Conservation (phyloP, 2,113 vertebrate species). For the Hiodon alosoides region DNA sequence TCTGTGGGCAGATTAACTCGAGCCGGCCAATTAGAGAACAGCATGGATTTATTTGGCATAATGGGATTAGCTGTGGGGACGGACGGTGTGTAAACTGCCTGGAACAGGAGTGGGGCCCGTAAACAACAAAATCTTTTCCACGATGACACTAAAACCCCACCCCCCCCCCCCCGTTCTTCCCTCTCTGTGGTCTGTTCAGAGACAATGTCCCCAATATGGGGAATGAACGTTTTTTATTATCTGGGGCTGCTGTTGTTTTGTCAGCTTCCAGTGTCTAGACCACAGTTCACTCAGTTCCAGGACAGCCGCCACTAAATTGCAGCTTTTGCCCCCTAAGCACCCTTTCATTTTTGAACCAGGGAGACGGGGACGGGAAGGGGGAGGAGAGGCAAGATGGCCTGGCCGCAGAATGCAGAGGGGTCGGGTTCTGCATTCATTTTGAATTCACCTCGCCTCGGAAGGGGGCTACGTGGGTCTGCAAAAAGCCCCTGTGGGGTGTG, state of each 20-base stretch:
- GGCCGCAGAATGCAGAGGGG: constrained; percentile 28
- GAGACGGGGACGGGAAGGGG: constrained; percentile 35
- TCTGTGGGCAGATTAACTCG: constrained; percentile 24
- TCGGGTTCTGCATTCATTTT: too few species aligned
- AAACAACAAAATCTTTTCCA: constrained; percentile 23
- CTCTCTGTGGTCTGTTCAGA: constrained; percentile 21
- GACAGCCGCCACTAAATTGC: constrained; percentile 47
- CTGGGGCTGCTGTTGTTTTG: constrained; percentile 51
- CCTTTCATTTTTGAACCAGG: constrained; percentile 47
- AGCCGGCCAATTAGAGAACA: constrained; percentile 30
- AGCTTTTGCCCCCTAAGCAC: constrained; percentile 49
- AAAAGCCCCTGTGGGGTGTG: background rate
- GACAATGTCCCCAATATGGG: constrained; percentile 27
- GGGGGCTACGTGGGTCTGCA: background rate
- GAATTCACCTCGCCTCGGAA: too few species aligned
- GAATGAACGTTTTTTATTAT: constrained; percentile 37
- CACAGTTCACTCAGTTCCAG: constrained; percentile 44
- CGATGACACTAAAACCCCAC: constrained; percentile 17
- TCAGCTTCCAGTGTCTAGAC: constrained; percentile 56
- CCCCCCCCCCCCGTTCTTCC: background rate
- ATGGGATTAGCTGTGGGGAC: constrained; percentile 16
- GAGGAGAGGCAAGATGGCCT: constrained; percentile 40
- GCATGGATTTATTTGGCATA: constrained; percentile 29
- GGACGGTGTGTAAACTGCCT: constrained; percentile 9
- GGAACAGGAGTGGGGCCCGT: constrained; percentile 18